A percentile compares a stretch with the other conserved stretches of the same genome.
Evolutionary conservation across 1,140 invertebrate species (phyloP).

Genomic region (Drosophila ercepeae): DNA sequence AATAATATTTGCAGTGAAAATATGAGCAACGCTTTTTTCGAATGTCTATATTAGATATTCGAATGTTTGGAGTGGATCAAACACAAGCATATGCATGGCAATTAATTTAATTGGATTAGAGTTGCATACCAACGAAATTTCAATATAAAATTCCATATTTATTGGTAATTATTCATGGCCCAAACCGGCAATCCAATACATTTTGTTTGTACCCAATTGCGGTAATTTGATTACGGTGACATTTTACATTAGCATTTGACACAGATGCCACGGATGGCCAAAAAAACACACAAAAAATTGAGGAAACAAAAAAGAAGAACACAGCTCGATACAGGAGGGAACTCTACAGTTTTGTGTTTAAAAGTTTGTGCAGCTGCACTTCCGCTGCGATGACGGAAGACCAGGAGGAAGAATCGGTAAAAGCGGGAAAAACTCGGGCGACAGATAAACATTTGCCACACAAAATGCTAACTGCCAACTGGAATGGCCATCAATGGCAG

Average conservation of each 20-base stretch:
- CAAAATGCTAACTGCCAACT: conserved; percentile 40
- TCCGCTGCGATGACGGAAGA: conserved; percentile 65
- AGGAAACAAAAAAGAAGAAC: neutral
- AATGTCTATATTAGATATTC: conserved; percentile 21
- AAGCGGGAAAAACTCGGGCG: conserved; percentile 34
- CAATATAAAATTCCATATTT: conserved; percentile 34
- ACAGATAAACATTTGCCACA: conserved; percentile 74
- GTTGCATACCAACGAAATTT: neutral
- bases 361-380: conserved; percentile 75
- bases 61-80: conserved; percentile 22
- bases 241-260: conserved; percentile 69
- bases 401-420: conserved; percentile 26
- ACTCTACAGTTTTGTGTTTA: neutral
- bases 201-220: conserved; percentile 31
- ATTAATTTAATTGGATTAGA: conserved; percentile 32
- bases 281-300: neutral
- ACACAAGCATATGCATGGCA: conserved; percentile 12
- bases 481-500: conserved; percentile 58
- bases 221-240: conserved; percentile 62
- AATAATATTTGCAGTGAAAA: conserved; percentile 26
- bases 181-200: conserved; percentile 17
- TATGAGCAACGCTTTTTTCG: neutral
- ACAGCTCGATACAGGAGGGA: conserved; percentile 2
- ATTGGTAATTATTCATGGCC: conserved; percentile 40
- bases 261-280: conserved; percentile 34